Evolutionary conservation across 92 coral and sea anemone species (phyloP).

Genomic region (Epizoanthus illoricatus): DNA sequence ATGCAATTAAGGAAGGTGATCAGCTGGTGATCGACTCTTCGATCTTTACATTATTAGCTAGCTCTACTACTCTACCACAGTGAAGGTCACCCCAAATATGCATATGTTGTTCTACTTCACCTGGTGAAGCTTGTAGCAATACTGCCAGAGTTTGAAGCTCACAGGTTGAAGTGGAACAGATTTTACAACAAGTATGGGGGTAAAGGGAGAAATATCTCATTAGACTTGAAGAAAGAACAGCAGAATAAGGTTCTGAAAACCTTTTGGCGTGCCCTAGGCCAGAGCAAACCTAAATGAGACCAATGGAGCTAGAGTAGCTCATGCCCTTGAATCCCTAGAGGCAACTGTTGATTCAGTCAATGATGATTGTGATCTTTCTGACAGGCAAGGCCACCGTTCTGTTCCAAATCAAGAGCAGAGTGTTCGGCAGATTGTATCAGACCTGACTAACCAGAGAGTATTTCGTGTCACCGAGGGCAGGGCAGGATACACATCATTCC

Average conservation of each 20-base stretch:
- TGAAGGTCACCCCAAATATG: slow-evolving; percentile 57
- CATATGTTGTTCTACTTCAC: slow-evolving; percentile 60
- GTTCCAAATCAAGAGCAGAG: slow-evolving; percentile 37
- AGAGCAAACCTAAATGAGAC: slow-evolving; percentile 53
- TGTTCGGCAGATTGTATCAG: slow-evolving; percentile 33
- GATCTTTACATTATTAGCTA: slow-evolving; percentile 53
- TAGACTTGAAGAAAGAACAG: slow-evolving; percentile 61
- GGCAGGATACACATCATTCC: slow-evolving; percentile 48
- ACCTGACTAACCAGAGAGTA: slow-evolving; percentile 29
- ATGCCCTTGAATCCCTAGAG: slow-evolving; percentile 48
- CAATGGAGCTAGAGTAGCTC: slow-evolving; percentile 48
- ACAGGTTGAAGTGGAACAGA: slow-evolving; percentile 58
- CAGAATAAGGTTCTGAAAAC: slow-evolving; percentile 57
- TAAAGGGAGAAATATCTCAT: slow-evolving; percentile 53
- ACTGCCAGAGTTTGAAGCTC: slow-evolving; percentile 57
- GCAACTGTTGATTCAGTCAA: slow-evolving; percentile 43
- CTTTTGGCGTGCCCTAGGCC: slow-evolving; percentile 55
- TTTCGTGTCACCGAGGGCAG: slow-evolving; percentile 49
- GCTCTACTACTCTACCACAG: slow-evolving; percentile 56
- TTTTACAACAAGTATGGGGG: slow-evolving; percentile 61
- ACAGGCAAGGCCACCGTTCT: slow-evolving; percentile 30
- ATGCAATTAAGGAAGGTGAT: too few species aligned
- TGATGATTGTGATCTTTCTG: slow-evolving; percentile 29
- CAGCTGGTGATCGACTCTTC: neutral
- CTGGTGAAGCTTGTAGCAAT: slow-evolving; percentile 41